These are phyloP conservation scores for Dryobota labecula DNA, from an alignment of 2,888 invertebrate species.

Conservation along the genomic window DNA sequence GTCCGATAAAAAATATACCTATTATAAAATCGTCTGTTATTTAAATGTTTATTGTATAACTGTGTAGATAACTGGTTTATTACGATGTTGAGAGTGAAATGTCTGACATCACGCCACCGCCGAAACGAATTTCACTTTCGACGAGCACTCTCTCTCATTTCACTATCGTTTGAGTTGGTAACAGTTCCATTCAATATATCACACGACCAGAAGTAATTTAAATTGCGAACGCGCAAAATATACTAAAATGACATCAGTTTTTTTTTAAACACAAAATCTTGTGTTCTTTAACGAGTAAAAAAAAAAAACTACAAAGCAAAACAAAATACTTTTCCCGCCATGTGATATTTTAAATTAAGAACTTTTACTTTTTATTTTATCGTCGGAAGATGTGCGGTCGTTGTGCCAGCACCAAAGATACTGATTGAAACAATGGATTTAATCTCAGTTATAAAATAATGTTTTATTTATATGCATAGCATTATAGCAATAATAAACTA, in stretches of 20 bases:
- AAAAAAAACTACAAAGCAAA: constrained; percentile 5
- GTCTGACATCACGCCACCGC: constrained; percentile 79
- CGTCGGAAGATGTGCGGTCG: constrained; percentile 32
- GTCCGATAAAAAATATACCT: constrained; percentile 5
- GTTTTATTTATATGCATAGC: constrained; percentile 26
- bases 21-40: constrained; percentile 30
- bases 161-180: constrained; percentile 78
- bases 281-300: background rate
- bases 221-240: constrained; percentile 22
- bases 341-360: constrained; percentile 43
- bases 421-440: constrained; percentile 53
- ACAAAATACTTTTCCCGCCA: constrained; percentile 21
- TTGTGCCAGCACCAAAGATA: constrained; percentile 48
- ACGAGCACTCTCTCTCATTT: constrained; percentile 77
- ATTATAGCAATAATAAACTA: background rate
- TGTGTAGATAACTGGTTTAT: constrained; percentile 67
- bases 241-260: background rate
- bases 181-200: constrained; percentile 29
- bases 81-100: constrained; percentile 72
- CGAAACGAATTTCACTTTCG: constrained; percentile 84
- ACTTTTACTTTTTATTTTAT: constrained; percentile 18
- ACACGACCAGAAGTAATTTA: constrained; percentile 13
- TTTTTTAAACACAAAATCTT: background rate
- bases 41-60: constrained; percentile 58
- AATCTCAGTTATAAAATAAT: constrained; percentile 34